Conservation (phyloP, 2,888 invertebrate genomes). For the Syrphus vitripennis region DNA sequence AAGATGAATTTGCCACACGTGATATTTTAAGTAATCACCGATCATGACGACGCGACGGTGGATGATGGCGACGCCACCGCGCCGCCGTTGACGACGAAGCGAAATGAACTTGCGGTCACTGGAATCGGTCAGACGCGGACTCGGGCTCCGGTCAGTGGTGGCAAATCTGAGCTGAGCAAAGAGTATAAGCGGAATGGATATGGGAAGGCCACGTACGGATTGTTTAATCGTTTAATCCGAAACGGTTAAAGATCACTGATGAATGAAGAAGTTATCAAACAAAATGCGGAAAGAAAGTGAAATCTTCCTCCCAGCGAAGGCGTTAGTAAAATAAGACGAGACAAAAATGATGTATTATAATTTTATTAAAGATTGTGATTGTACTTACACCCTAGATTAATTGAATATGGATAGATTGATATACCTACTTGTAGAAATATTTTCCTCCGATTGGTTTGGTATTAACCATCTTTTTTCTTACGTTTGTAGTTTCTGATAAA, state of each 20-base stretch:
- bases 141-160: neutral
- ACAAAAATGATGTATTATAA: neutral
- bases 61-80: slow-evolving; percentile 22
- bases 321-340: slow-evolving; percentile 13
- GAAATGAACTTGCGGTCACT: slow-evolving; percentile 64
- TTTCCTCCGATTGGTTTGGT: too few species aligned
- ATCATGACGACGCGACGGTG: slow-evolving; percentile 37
- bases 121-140: slow-evolving; percentile 22
- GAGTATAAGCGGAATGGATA: slow-evolving; percentile 18
- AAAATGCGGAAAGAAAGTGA: slow-evolving; percentile 51
- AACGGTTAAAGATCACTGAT: slow-evolving; percentile 51
- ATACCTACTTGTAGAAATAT: too few species aligned
- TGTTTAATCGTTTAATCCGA: slow-evolving; percentile 62
- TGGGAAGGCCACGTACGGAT: slow-evolving; percentile 49
- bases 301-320: slow-evolving; percentile 25
- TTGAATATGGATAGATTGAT: neutral
- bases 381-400: neutral
- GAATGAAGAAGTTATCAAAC: slow-evolving; percentile 47
- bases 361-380: neutral
- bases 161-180: slow-evolving; percentile 1
- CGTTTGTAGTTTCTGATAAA: too few species aligned
- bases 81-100: slow-evolving; percentile 44
- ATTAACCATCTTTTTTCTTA: too few species aligned
- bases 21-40: slow-evolving; percentile 69
- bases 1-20: slow-evolving; percentile 69